These are phyloP conservation scores for Drosophila flavopinicola DNA, from an alignment of 2,888 invertebrate genomes.

Conservation along the genomic window DNA sequence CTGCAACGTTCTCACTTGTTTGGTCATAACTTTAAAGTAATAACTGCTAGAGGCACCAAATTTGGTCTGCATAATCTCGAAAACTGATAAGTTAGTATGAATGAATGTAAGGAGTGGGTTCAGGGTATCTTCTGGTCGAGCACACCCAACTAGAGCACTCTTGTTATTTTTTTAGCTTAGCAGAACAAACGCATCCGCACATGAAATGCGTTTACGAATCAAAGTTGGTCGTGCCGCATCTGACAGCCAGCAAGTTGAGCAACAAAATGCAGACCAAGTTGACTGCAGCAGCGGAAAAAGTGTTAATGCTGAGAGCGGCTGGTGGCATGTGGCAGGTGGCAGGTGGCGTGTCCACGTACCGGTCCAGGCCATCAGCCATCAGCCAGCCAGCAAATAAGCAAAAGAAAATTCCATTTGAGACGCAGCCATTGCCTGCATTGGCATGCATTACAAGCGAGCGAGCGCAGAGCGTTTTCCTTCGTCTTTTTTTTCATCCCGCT, in stretches of 20 bases:
- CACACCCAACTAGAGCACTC: constrained; percentile 18
- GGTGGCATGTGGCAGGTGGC: neutral
- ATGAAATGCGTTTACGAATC: constrained; percentile 45
- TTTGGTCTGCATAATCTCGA: too few relatives aligned
- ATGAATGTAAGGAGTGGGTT: too few relatives aligned
- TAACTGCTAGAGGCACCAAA: too few relatives aligned
- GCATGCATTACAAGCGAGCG: constrained; percentile 56
- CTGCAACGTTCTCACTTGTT: too few relatives aligned
- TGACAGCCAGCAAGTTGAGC: constrained; percentile 51
- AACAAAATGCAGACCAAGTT: constrained; percentile 54
- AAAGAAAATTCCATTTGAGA: constrained; percentile 77
- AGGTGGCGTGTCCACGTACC: constrained; percentile 42
- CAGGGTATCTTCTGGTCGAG: constrained; percentile 37
- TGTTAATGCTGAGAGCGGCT: constrained; percentile 12
- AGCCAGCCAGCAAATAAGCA: constrained; percentile 70
- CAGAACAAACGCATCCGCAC: constrained; percentile 19
- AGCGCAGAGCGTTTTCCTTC: constrained; percentile 32
- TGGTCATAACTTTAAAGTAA: too few relatives aligned
- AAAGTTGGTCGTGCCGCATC: constrained; percentile 35
- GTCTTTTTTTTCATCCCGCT: constrained; percentile 4
- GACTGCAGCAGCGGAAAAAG: constrained; percentile 23
- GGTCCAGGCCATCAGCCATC: constrained; percentile 54
- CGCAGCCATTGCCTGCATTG: constrained; percentile 48
- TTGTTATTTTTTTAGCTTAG: neutral
- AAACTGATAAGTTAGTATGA: too few relatives aligned